Base-by-base conservation (phyloP, 2,888 invertebrate genomes). In the Oligia strigilis region DNA sequence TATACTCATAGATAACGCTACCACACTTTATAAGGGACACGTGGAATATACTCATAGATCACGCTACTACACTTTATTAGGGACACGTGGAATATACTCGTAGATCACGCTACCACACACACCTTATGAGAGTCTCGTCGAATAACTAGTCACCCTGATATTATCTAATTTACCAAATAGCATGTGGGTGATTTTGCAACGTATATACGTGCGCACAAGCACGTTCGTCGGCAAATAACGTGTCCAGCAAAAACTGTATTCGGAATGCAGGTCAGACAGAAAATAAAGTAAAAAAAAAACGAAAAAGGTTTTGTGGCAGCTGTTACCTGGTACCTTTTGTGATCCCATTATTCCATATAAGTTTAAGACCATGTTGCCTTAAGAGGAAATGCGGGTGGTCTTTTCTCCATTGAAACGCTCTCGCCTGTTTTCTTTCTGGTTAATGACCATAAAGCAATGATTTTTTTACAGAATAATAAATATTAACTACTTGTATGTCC, bases 171-270 rank as follows among this genome's bases (percentile, higher is more conserved):
- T 52, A 29, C 29, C 11, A 52, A 52, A 77, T 8, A 43, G 43
- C 29, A 62, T 46, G 43, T 43, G 46, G 58, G 19, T 74, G 19
- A 46, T 19, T 40, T 23, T 58, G 36, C 5, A 29, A 29, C 2
- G 9, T 46, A 43, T 8, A 23, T 43, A 72, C 58, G 72, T 60
- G 79, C n/a, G 9, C 6, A 4, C 13, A 29, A 14, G 40, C 72
- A 66, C 43, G 65, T 40, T 40, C n/a, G 46, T 52, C 29, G 5
- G 17, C 23, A 29, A 19, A 17, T 65, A 65, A 55, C 14, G 29
- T 29, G 17, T 17, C 4, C 19, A 79, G 65, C 55, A 65, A 66
- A 72, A 58, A 40, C 49, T 23, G 52, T 81, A 81, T 81, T 60
- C 1, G 40, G 40, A 69, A 58, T 64, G 6, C 66, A 19, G 58